phyloP scores from a whole-genome alignment of 1,140 invertebrate species.

The Asobara japonica region DNA sequence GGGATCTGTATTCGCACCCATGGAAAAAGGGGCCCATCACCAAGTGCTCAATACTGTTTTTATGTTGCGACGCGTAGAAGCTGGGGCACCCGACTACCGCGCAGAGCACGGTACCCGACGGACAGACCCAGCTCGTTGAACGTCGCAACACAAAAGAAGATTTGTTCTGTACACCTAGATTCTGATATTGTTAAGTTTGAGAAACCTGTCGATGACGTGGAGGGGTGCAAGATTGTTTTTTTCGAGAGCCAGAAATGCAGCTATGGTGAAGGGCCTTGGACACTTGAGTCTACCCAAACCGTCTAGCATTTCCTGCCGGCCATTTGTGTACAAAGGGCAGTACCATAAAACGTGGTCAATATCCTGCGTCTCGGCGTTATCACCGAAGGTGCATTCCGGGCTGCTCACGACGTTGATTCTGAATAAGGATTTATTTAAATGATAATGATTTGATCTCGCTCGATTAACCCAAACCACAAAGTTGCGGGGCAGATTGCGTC shows the following conservation, averaged over 20 bases:
- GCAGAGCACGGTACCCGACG: too few relatives aligned
- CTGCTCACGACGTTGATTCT: conserved; percentile 15
- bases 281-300: not conserved
- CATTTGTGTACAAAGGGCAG: not conserved
- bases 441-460: conserved; percentile 31
- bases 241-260: not conserved
- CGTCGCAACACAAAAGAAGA: too few relatives aligned
- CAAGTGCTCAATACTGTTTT: too few relatives aligned
- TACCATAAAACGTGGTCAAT: conserved; percentile 31
- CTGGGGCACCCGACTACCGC: too few relatives aligned
- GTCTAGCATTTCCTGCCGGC: conserved; percentile 11
- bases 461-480: conserved; percentile 24
- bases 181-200: too few relatives aligned
- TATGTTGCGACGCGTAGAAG: too few relatives aligned
- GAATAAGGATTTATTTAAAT: conserved; percentile 20
- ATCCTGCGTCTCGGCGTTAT: not conserved
- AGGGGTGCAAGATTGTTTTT: too few relatives aligned
- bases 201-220: too few relatives aligned
- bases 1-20: too few relatives aligned
- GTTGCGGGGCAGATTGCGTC: not conserved
- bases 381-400: conserved; percentile 17
- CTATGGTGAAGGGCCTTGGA: not conserved
- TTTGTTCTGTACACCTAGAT: too few relatives aligned
- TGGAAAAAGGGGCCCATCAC: too few relatives aligned
- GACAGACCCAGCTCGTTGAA: too few relatives aligned